phyloP scores from a whole-genome alignment of 1,140 invertebrate species.

The Neuroterus valhalla region DNA sequence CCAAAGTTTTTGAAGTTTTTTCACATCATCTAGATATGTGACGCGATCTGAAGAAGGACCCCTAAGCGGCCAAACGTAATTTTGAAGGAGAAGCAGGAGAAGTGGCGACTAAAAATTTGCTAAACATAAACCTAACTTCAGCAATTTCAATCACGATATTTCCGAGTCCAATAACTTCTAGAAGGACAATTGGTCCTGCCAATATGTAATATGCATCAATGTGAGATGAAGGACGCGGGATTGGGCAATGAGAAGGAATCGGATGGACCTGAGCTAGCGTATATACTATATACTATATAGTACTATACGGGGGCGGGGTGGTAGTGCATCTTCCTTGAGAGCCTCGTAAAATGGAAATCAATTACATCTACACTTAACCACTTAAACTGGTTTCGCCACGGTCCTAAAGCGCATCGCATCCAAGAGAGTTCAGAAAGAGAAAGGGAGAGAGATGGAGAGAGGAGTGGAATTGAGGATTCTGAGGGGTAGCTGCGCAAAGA shows the following conservation, averaged over 20 bases:
- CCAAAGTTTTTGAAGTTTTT: no score
- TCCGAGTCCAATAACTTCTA: not conserved
- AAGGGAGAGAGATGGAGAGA: conserved; percentile 33
- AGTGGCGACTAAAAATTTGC: no score
- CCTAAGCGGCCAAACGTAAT: no score
- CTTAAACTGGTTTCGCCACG: conserved; percentile 76
- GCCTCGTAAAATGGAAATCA: conserved; percentile 76
- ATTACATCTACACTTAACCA: conserved; percentile 76
- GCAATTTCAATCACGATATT: not conserved
- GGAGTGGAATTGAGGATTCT: no score
- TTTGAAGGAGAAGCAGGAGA: no score
- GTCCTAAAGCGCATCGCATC: conserved; percentile 64
- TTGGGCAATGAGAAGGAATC: no score
- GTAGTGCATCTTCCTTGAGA: conserved; percentile 48
- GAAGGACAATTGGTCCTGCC: not conserved
- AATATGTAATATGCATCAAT: conserved; percentile 1
- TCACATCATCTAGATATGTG: no score
- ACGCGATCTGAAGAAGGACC: no score
- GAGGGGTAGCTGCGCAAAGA: conserved; percentile 30
- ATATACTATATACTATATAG: no score
- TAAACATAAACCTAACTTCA: not conserved
- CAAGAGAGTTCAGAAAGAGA: no score
- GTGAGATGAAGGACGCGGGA: not conserved
- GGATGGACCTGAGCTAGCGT: conserved; percentile 1
- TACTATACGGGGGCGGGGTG: conserved; percentile 33